Conservation (phyloP, 1,140 invertebrate genomes). For the Latrodectus geometricus region DNA sequence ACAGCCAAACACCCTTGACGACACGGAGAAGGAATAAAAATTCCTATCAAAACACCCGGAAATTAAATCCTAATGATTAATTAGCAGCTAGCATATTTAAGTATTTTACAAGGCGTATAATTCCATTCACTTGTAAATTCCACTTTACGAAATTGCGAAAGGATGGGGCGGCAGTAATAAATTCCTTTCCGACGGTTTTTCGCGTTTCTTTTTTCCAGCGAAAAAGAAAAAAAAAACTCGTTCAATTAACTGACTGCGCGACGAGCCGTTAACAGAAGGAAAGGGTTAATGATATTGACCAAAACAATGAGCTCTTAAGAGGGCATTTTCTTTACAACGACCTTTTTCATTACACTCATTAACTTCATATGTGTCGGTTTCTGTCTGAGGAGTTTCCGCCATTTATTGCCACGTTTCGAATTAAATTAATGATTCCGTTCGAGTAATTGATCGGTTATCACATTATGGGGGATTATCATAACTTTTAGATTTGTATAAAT, state of each 20-base stretch:
- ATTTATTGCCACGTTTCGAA: slow-evolving; percentile 16
- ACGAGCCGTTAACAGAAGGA: slow-evolving; percentile 48
- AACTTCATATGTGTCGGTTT: slow-evolving; percentile 1
- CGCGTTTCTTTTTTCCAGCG: not conserved
- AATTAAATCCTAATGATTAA: slow-evolving; percentile 37
- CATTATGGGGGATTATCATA: too few relatives aligned
- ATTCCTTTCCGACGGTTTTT: slow-evolving; percentile 16
- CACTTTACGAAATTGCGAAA: slow-evolving; percentile 21
- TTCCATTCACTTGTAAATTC: slow-evolving; percentile 34
- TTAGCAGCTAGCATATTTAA: slow-evolving; percentile 32
- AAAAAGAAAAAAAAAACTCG: not conserved
- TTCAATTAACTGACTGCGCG: slow-evolving; percentile 50
- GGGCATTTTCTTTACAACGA: slow-evolving; percentile 50
- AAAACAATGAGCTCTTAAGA: slow-evolving; percentile 59
- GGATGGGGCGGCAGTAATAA: slow-evolving; percentile 13
- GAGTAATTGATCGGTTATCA: too few relatives aligned
- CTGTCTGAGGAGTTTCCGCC: not conserved
- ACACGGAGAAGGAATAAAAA: slow-evolving; percentile 5
- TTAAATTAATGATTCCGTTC: too few relatives aligned
- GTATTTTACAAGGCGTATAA: slow-evolving; percentile 24
- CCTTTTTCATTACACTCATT: slow-evolving; percentile 53
- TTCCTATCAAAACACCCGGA: slow-evolving; percentile 3
- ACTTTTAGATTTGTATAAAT: too few relatives aligned
- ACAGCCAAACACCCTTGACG: not conserved
- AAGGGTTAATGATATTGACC: slow-evolving; percentile 57